Evolutionary conservation across 2,888 invertebrate species (phyloP).

Genomic region (Apotomis betuletana): DNA sequence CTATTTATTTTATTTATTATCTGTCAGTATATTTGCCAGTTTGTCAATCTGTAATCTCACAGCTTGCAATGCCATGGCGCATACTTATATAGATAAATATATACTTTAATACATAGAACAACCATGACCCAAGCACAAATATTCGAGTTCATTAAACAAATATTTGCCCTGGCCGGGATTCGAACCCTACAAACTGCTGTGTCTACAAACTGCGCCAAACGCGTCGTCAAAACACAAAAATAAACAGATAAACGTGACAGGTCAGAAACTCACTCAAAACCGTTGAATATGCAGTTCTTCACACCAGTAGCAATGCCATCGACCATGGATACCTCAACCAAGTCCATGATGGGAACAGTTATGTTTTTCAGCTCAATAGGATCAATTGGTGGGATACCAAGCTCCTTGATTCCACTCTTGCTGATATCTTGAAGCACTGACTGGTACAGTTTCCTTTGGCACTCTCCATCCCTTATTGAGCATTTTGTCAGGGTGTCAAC

Average conservation of each 20-base stretch:
- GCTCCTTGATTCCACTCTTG: conserved; percentile 34
- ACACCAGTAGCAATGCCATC: conserved; percentile 41
- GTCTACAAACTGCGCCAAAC: too few relatives aligned
- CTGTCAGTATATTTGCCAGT: too few relatives aligned
- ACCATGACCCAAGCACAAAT: too few relatives aligned
- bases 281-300: conserved; percentile 41
- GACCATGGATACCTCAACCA: conserved; percentile 33
- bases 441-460: conserved; percentile 36
- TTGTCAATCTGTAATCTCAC: too few relatives aligned
- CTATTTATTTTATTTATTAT: too few relatives aligned
- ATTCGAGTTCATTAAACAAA: too few relatives aligned
- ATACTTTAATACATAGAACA: too few relatives aligned
- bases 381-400: conserved; percentile 42
- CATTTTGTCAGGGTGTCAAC: conserved; percentile 40
- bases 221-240: too few relatives aligned
- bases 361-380: conserved; percentile 41
- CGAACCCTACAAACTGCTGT: too few relatives aligned
- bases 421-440: conserved; percentile 31
- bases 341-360: conserved; percentile 9
- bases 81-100: too few relatives aligned
- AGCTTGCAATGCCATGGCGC: too few relatives aligned
- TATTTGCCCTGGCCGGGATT: too few relatives aligned
- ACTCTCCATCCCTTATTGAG: conserved; percentile 38
- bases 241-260: background rate
- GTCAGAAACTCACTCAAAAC: conserved; percentile 32